Evolutionary conservation across 2,797 vertebrate species (phyloP).

Genomic region (Lacerta bilineata): DNA sequence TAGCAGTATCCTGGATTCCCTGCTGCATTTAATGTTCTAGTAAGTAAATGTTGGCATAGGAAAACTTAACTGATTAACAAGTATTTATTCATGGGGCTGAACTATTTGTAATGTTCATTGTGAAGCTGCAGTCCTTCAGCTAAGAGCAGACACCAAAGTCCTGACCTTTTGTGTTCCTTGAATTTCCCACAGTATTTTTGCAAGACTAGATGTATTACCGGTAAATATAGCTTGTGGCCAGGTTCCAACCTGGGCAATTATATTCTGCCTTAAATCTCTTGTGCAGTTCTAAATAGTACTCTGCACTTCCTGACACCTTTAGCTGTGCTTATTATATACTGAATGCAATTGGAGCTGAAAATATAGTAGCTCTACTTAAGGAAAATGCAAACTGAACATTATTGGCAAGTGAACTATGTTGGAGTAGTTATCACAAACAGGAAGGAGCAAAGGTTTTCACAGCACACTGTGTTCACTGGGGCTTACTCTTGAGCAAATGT

Average conservation of each 20-base stretch:
- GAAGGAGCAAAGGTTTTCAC: neutral
- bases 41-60: neutral
- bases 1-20: neutral
- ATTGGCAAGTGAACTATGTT: neutral
- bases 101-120: neutral
- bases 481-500: neutral
- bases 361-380: conserved; percentile 16
- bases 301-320: conserved; percentile 6
- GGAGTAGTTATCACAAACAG: neutral
- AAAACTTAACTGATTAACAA: neutral
- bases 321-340: conserved; percentile 4
- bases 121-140: neutral
- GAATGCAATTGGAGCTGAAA: neutral
- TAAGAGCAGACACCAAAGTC: neutral
- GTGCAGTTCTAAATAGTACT: conserved; percentile 2
- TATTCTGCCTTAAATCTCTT: conserved; percentile 11
- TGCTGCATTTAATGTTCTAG: neutral
- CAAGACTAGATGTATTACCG: neutral
- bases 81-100: neutral
- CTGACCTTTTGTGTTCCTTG: conserved; percentile 1
- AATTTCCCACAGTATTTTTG: neutral
- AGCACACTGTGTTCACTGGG: neutral
- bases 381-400: conserved; percentile 10
- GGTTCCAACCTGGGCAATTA: conserved; percentile 13
- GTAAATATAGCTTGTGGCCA: neutral